Conservation (phyloP, 2,797 vertebrate species). For the Lepus oiostolus region DNA sequence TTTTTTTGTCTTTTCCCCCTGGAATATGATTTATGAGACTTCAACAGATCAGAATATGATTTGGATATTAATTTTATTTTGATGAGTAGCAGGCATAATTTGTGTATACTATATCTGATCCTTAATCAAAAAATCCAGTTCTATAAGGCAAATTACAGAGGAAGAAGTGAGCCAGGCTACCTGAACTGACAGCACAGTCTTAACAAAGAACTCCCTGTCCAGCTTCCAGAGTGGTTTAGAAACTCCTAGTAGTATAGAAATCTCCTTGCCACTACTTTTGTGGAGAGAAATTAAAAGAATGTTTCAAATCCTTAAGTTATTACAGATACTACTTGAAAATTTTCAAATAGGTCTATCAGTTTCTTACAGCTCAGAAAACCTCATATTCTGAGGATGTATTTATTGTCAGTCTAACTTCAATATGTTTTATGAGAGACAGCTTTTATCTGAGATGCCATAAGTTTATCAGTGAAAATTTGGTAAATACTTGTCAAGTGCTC, state of each 20-base stretch:
- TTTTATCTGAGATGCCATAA: background rate
- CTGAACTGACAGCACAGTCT: background rate
- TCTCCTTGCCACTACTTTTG: background rate
- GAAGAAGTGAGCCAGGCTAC: fast-evolving
- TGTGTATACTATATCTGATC: background rate
- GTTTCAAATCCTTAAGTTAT: background rate
- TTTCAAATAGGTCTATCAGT: background rate
- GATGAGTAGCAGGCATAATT: background rate
- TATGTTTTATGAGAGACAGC: background rate
- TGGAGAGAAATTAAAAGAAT: background rate
- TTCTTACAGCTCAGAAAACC: background rate
- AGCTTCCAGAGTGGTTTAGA: background rate
- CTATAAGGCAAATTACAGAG: background rate
- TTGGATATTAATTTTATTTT: background rate
- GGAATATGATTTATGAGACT: background rate
- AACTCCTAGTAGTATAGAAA: background rate
- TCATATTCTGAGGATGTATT: background rate
- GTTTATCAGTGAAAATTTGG: background rate
- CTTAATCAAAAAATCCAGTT: background rate
- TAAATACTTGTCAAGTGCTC: background rate
- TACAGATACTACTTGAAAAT: background rate
- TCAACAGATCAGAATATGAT: background rate
- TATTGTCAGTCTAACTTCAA: background rate
- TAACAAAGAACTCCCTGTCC: background rate
- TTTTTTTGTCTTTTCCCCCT: background rate